Conservation (phyloP, 2,888 invertebrate genomes). For the Plusia festucae region DNA sequence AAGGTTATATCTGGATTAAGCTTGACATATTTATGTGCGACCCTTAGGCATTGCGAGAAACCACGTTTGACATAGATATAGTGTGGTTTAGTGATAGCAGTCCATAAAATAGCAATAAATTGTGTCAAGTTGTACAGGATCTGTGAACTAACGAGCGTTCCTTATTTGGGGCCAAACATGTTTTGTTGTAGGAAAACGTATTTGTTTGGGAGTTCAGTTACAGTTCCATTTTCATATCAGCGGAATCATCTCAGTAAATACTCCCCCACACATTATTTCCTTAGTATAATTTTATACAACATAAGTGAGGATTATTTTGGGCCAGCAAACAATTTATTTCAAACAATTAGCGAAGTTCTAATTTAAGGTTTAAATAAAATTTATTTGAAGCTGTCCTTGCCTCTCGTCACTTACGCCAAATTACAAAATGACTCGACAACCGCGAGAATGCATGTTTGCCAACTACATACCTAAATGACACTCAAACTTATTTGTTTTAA, state of each 20-base stretch:
- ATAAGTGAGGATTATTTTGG: no score
- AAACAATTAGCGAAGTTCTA: not conserved
- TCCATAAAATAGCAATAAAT: not conserved
- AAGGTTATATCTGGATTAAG: not conserved
- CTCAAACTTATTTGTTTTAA: conserved; percentile 69
- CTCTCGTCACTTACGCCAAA: conserved; percentile 75
- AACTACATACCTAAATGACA: conserved; percentile 76
- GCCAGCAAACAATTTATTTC: not conserved
- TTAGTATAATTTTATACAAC: no score
- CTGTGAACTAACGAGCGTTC: not conserved
- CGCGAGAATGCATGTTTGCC: conserved; percentile 75
- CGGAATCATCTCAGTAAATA: no score
- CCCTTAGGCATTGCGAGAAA: conserved; percentile 1
- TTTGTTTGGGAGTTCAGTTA: not conserved
- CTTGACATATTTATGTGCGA: not conserved
- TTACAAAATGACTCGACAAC: conserved; percentile 73
- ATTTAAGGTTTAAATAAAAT: not conserved
- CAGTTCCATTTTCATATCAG: no score
- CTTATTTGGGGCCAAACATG: not conserved
- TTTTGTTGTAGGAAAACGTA: not conserved
- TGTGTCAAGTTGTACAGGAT: not conserved
- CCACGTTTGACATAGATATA: not conserved
- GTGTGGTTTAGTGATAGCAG: conserved; percentile 1
- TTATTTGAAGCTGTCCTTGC: not conserved
- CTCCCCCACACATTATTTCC: no score